These are phyloP conservation scores for Monopterus albus DNA, from an alignment of 2,113 vertebrate species.

Conservation along the genomic window DNA sequence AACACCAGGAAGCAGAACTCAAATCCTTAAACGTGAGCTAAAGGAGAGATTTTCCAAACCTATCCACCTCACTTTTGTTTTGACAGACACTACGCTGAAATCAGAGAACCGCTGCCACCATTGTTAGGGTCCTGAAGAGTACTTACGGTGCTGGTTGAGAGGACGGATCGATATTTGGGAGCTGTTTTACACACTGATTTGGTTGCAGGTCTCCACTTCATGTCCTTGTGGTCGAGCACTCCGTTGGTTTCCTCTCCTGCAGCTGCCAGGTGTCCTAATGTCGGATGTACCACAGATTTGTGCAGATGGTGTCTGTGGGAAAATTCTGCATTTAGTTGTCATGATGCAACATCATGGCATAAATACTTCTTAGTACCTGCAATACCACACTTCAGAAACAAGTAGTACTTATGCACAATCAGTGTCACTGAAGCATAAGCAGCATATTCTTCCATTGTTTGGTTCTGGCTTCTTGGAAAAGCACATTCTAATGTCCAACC, in stretches of 20 bases:
- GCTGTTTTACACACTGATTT: constrained; percentile 82
- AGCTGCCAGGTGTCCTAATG: constrained; percentile 74
- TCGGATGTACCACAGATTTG: constrained; percentile 81
- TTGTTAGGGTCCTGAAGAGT: constrained; percentile 54
- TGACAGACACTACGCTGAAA: constrained; percentile 21
- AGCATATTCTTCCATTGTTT: neutral
- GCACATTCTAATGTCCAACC: neutral
- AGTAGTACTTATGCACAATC: neutral
- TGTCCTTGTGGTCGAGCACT: constrained; percentile 64
- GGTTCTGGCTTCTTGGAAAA: neutral
- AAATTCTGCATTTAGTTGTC: constrained; percentile 28
- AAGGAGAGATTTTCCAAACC: neutral
- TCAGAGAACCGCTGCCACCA: constrained; percentile 56
- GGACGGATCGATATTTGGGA: constrained; percentile 84
- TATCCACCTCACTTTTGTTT: neutral
- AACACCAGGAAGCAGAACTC: too few species aligned
- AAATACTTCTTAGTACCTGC: neutral
- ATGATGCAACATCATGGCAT: neutral
- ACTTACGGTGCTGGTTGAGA: constrained; percentile 91
- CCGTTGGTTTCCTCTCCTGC: constrained; percentile 71
- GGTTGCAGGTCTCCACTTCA: constrained; percentile 74
- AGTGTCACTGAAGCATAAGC: neutral
- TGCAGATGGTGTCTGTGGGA: constrained; percentile 81
- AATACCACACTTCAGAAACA: neutral
- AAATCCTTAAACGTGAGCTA: too few species aligned